These are phyloP conservation scores for Willisornis vidua DNA, from an alignment of 2,113 vertebrate species.

Conservation along the genomic window DNA sequence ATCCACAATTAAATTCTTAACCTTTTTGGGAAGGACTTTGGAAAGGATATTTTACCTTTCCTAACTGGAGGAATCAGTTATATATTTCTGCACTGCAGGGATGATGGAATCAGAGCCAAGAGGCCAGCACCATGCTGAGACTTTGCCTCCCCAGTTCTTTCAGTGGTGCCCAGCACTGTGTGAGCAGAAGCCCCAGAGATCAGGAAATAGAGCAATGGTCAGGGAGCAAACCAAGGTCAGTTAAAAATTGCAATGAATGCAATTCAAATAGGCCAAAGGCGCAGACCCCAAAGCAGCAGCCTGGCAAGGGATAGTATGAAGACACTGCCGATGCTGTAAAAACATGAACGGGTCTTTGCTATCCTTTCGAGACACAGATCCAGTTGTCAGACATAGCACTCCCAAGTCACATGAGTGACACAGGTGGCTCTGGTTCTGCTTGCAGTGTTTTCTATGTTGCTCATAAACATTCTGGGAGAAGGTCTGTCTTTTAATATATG, in stretches of 20 bases:
- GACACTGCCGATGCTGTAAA: neutral
- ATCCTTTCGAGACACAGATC: neutral
- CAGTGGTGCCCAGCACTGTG: neutral
- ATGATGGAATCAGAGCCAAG: slow-evolving; percentile 48
- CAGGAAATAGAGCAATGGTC: neutral
- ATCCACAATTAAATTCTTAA: slow-evolving; percentile 80
- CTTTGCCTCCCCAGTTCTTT: neutral
- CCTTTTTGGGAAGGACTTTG: slow-evolving; percentile 64
- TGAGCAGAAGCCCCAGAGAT: neutral
- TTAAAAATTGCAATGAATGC: neutral
- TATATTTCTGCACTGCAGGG: slow-evolving; percentile 6
- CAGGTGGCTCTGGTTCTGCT: neutral
- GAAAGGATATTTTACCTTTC: slow-evolving; percentile 69
- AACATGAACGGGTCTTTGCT: neutral
- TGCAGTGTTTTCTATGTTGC: neutral
- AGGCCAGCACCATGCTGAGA: neutral
- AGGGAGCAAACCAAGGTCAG: slow-evolving; percentile 8
- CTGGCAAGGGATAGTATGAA: neutral
- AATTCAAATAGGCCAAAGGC: neutral
- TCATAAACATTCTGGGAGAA: neutral
- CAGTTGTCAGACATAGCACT: neutral
- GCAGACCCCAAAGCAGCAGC: neutral
- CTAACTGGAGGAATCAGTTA: slow-evolving; percentile 33
- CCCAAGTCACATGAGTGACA: neutral
- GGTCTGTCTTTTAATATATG: neutral